Evolutionary conservation across 2,888 invertebrate species (phyloP), one percentile per base, ranked within the genome.

Genomic region (Drosophila pseudotalamancana): DNA sequence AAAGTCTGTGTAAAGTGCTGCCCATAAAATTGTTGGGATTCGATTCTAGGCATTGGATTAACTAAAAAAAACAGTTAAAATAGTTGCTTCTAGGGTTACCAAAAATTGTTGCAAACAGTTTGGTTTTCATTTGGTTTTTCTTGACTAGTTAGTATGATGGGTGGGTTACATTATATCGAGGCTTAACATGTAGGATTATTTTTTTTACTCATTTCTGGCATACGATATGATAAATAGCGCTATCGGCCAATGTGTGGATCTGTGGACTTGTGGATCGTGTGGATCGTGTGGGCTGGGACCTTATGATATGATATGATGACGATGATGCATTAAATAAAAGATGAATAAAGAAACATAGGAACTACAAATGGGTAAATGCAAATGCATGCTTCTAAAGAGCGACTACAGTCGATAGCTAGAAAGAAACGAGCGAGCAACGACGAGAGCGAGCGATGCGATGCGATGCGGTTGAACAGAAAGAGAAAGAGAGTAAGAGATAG

Each of bases 141-240:
- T 67, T 63, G 42, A 57, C 70, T 70, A 59, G 14, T 19, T 14
- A 19, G 46, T 56, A 55, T 78, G 68, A 67, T 67, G 73, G 87
- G 84, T 81, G 77, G 77, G 73, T 78, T 78, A 81, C 81, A 81
- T 76, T 81, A n/a, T 65, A 69, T 76, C 63, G 71, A 73, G 57
- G 71, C 65, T 60, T 50, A 54, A 60, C 37, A 50, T 60, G 48
- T 35, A 50, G 50, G 55, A 54, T 25, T n/a, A n/a, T n/a, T n/a
- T n/a, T n/a, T n/a, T n/a, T 60, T 59, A 62, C 51, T 34, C 53
- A 54, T 64, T 49, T 55, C 61, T 74, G 57, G 62, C 62, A 56
- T 25, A 46, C 60, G 50, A 64, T 56, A 45, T 56, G 56, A 67
- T 73, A 45, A 43, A 60, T 72, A 72, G 68, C 51, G 46, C 48